phyloP scores from a whole-genome alignment of 2,113 vertebrate genomes.

The Ctenomys sociabilis region DNA sequence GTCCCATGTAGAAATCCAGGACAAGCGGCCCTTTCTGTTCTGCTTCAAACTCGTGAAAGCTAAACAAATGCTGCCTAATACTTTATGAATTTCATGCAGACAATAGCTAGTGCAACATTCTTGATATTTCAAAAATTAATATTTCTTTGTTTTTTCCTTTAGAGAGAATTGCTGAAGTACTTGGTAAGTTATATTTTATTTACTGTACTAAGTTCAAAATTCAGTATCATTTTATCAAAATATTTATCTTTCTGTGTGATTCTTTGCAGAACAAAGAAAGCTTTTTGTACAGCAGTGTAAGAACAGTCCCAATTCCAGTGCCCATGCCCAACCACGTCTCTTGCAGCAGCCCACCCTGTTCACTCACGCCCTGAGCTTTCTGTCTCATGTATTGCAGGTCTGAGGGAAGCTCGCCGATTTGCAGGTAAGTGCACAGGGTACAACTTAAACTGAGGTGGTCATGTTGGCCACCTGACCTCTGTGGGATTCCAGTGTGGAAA shows the following conservation, averaged over 20 bases:
- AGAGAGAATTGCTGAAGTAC: not conserved
- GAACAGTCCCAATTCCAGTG: too few species aligned
- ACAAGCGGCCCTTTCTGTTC: not conserved
- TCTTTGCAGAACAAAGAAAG: not conserved
- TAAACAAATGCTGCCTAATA: too few species aligned
- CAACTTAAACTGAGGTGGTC: too few species aligned
- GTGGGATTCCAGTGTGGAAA: not conserved
- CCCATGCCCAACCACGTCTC: not conserved
- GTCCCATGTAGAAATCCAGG: not conserved
- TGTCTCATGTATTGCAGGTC: not conserved
- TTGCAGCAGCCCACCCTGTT: too few species aligned
- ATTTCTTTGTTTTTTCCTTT: not conserved
- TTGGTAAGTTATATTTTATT: not conserved
- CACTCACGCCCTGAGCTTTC: not conserved
- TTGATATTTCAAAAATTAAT: not conserved
- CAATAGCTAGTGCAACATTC: too few species aligned
- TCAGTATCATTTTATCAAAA: not conserved
- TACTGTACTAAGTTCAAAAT: not conserved
- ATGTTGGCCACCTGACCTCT: not conserved
- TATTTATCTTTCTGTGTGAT: not conserved
- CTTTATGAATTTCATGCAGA: not conserved
- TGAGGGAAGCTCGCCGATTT: not conserved
- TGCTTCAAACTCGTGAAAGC: not conserved
- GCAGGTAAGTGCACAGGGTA: not conserved
- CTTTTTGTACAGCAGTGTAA: not conserved